Percentiles rank a stretch among this genome's conserved stretches.
Conservation (phyloP, 2,797 vertebrate species). For the Dipus sagitta region DNA sequence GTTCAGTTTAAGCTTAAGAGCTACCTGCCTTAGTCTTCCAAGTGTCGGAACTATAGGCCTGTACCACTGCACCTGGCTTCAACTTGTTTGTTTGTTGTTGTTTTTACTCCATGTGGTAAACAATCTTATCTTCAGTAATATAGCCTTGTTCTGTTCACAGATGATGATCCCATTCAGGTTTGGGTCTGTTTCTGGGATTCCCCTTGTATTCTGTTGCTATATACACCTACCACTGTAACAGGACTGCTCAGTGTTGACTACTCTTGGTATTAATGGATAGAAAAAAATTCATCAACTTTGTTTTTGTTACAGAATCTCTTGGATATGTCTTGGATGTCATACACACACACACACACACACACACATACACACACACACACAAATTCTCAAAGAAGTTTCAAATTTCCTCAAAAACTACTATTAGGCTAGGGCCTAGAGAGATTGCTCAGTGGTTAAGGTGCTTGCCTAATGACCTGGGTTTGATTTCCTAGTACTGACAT, state of each 20-base stretch:
- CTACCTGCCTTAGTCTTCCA: not conserved
- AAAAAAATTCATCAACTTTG: not conserved
- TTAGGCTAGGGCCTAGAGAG: too few relatives aligned
- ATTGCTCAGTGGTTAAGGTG: too few relatives aligned
- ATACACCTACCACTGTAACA: not conserved
- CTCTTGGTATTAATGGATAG: not conserved
- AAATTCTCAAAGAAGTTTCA: not conserved
- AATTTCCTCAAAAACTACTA: not conserved
- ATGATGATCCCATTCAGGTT: not conserved
- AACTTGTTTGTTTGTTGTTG: not conserved
- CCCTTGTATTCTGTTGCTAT: not conserved
- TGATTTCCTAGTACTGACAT: too few relatives aligned
- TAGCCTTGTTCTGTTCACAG: not conserved
- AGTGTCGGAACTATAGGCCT: not conserved
- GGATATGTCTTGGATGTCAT: too few relatives aligned
- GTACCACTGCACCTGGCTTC: not conserved
- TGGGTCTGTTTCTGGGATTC: not conserved
- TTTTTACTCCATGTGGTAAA: not conserved
- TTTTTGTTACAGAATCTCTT: not conserved
- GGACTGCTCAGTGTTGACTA: not conserved
- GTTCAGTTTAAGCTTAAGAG: too few relatives aligned
- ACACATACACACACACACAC: too few relatives aligned
- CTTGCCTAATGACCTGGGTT: too few relatives aligned
- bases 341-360: too few relatives aligned
- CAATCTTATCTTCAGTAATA: not conserved